Conservation (phyloP, 2,888 invertebrate genomes). For the Hyalella azteca region DNA sequence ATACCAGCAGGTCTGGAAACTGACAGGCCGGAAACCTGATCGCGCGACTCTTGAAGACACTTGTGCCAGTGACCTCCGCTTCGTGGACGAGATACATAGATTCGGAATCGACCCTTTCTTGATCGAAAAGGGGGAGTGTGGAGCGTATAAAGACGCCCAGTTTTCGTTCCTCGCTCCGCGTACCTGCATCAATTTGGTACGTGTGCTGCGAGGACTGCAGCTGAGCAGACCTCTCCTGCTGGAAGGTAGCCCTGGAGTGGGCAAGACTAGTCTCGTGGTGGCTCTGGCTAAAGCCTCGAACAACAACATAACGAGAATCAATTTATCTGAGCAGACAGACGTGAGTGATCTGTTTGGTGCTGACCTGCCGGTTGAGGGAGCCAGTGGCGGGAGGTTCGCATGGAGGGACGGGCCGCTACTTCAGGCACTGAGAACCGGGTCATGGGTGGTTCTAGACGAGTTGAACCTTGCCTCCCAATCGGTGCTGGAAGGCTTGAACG, state of each 20-base stretch:
- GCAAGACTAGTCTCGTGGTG: slow-evolving; percentile 93
- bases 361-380: slow-evolving; percentile 92
- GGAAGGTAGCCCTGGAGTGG: slow-evolving; percentile 98
- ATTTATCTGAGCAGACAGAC: slow-evolving; percentile 98
- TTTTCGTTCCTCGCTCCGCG: slow-evolving; percentile 82
- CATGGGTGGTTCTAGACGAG: slow-evolving; percentile 98
- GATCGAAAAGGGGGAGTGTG: slow-evolving; percentile 68
- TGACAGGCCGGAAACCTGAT: slow-evolving; percentile 36
- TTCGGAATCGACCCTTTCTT: slow-evolving; percentile 84
- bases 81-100: slow-evolving; percentile 60
- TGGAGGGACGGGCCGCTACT: slow-evolving; percentile 97
- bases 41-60: slow-evolving; percentile 43
- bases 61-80: slow-evolving; percentile 14
- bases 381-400: slow-evolving; percentile 81
- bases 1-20: slow-evolving; percentile 46
- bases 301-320: slow-evolving; percentile 86
- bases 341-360: slow-evolving; percentile 97
- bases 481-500: slow-evolving; percentile 97
- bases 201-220: slow-evolving; percentile 86
- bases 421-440: slow-evolving; percentile 86
- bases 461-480: slow-evolving; percentile 97
- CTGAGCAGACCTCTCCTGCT: slow-evolving; percentile 83
- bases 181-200: slow-evolving; percentile 79
- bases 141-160: slow-evolving; percentile 60
- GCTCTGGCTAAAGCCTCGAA: slow-evolving; percentile 86